Conservation (phyloP, 2,113 vertebrate genomes). For the Phalacrocorax brasilianus region DNA sequence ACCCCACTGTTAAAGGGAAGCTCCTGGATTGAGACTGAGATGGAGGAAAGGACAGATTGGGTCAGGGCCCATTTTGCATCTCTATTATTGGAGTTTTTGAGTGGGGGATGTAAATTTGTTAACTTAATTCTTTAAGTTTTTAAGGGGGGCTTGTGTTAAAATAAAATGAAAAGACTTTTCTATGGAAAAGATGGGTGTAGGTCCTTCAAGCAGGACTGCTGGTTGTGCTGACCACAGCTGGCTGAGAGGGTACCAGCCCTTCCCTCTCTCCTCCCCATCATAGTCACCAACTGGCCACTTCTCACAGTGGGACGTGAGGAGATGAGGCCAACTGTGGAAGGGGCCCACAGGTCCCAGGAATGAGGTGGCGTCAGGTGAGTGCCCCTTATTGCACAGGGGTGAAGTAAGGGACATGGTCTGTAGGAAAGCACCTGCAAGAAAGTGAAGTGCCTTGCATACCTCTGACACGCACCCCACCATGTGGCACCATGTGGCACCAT, state of each 20-base stretch:
- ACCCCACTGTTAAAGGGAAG: not conserved
- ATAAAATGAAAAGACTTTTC: not conserved
- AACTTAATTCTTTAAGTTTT: not conserved
- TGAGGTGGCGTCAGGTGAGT: accelerated
- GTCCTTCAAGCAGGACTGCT: not conserved
- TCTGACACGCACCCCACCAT: accelerated
- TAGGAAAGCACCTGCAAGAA: not conserved
- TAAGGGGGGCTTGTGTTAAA: not conserved
- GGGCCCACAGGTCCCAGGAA: not conserved
- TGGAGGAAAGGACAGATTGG: not conserved
- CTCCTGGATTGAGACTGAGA: accelerated
- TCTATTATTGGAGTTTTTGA: not conserved
- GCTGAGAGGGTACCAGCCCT: not conserved
- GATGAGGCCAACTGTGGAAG: not conserved
- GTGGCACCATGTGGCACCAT: not conserved
- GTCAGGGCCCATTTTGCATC: not conserved
- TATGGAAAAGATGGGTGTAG: not conserved
- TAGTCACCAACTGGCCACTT: not conserved
- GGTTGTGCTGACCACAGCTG: not conserved
- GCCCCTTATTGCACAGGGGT: not conserved
- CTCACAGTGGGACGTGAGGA: accelerated
- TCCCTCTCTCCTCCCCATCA: not conserved
- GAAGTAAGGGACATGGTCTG: not conserved
- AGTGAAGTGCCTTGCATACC: not conserved
- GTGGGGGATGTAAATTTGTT: not conserved